Percentiles rank a stretch among this genome's conserved stretches.
These are phyloP conservation scores for Nymphalis polychloros DNA, from an alignment of 2,888 invertebrate genomes.

Conservation along the genomic window DNA sequence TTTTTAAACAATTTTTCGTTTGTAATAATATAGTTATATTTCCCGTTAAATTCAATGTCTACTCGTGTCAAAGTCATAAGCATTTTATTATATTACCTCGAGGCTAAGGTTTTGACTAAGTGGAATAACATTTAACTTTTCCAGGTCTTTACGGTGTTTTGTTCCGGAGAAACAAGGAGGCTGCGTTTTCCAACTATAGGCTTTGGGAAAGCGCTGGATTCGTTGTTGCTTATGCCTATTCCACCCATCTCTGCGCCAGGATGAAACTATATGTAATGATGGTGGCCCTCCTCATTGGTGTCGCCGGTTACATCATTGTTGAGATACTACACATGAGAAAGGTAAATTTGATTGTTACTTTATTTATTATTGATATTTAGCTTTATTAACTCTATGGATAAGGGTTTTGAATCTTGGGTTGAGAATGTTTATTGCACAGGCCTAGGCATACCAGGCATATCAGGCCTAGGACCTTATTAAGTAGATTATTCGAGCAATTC, in stretches of 20 bases:
- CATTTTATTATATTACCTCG: not conserved
- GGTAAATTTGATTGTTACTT: constrained; percentile 66
- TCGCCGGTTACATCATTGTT: constrained; percentile 89
- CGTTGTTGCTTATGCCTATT: constrained; percentile 94
- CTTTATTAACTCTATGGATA: too few species aligned
- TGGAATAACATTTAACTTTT: too few species aligned
- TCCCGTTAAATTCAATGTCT: too few species aligned
- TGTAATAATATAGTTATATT: too few species aligned
- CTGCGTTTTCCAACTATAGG: constrained; percentile 94
- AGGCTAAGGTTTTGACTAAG: not conserved
- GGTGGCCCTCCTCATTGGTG: constrained; percentile 87
- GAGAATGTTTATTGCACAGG: too few species aligned
- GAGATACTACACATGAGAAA: constrained; percentile 92
- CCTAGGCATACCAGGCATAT: too few species aligned
- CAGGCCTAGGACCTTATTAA: too few species aligned
- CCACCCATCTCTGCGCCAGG: constrained; percentile 91
- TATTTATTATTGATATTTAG: too few species aligned
- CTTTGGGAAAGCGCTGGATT: constrained; percentile 95
- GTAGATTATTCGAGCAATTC: too few species aligned
- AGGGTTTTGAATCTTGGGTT: too few species aligned
- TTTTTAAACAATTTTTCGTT: too few species aligned
- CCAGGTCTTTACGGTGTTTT: constrained; percentile 92
- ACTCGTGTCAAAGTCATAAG: not conserved
- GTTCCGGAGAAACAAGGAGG: constrained; percentile 94
- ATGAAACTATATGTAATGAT: constrained; percentile 93